Base-by-base conservation (phyloP, 2,888 invertebrate genomes). In the Epirrhoe alternata region DNA sequence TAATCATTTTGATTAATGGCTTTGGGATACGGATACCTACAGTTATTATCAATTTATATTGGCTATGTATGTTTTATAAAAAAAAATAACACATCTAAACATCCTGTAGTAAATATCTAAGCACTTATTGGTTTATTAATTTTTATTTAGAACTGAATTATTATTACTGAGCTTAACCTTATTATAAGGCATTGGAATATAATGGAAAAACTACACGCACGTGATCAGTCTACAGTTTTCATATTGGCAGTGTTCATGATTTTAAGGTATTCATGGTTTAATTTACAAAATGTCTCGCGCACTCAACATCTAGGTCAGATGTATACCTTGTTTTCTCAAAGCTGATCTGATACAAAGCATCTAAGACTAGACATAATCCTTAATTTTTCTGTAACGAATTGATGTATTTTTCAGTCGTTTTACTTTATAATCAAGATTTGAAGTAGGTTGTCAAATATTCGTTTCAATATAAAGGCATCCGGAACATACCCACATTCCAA, bases 151-250 rank as follows among this genome's bases (percentile, higher is more conserved):
- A 42, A 42, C 38, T 42, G 14, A 6, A 47, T 16, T 47, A 47
- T 16, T 47, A 16, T 47, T 12, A 47, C 47, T 47, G 47, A 47
- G 47, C 47, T 47, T 47, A 14, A 16, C 47, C 45, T 47, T 47
- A 16, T 47, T 5, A 47, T 16, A 47, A 16, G 47, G 16, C 12
- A 47, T 47, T 47, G 47, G 47, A 47, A 47, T 47, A 47, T 47
- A 14, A 47, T 47, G 14, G 14, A n/a, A 16, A 33, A 30, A 33
- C 57, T 33, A 49, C 16, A 31, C 47, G 31, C 16, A 14, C 45
- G 6, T 33, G 16, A 57, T 57, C 57, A 57, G 57, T 57, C 57
- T 57, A 57, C 30, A 0, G 31, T 56, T 56, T 56, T 33, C 31
- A 45, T 24, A 56, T 45, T 56, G 56, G 56, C 56, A 56, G 56